phyloP scores from a whole-genome alignment of 2,113 vertebrate species.

The Scytalopus superciliaris region DNA sequence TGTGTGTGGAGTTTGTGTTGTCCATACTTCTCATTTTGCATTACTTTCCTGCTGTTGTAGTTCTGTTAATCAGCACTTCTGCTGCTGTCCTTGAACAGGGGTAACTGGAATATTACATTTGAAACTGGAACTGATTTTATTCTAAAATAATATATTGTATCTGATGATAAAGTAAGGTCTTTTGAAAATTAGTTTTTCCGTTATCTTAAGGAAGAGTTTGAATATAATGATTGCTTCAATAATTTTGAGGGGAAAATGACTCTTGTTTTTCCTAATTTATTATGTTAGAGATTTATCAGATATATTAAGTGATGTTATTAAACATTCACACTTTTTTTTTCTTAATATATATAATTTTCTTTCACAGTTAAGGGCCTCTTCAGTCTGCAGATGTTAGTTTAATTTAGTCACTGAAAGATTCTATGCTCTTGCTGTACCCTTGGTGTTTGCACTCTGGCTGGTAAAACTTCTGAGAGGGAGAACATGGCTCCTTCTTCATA shows the following conservation, averaged over 20 bases:
- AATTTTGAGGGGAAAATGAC: neutral
- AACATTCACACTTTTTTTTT: neutral
- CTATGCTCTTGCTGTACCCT: neutral
- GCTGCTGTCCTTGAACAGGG: neutral
- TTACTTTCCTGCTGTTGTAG: neutral
- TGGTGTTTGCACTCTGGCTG: fast-evolving
- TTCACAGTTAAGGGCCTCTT: neutral
- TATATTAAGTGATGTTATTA: neutral
- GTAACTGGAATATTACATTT: neutral
- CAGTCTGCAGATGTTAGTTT: neutral
- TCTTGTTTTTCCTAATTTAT: neutral
- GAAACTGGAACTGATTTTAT: neutral
- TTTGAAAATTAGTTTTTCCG: neutral
- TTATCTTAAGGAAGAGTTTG: neutral
- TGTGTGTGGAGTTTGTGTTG: neutral
- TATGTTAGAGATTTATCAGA: neutral
- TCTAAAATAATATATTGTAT: neutral
- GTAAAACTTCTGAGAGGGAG: neutral
- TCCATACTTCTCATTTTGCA: neutral
- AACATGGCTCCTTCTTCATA: neutral
- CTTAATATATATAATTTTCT: neutral
- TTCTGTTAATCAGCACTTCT: neutral
- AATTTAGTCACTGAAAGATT: neutral
- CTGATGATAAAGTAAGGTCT: neutral
- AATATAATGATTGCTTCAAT: neutral